These are phyloP conservation scores for Rhineura floridana DNA, from an alignment of 2,113 vertebrate genomes.

Conservation along the genomic window DNA sequence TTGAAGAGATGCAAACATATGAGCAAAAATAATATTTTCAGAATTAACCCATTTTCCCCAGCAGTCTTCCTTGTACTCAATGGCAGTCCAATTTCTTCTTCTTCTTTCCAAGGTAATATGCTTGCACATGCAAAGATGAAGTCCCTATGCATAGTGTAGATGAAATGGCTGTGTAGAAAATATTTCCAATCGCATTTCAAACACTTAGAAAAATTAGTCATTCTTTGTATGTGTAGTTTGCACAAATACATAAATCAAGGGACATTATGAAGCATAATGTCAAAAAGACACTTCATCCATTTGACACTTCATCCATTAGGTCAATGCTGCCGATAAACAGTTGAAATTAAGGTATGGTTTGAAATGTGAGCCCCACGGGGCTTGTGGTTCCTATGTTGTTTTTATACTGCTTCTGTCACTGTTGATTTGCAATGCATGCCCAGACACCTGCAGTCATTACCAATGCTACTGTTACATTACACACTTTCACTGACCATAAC, in stretches of 20 bases:
- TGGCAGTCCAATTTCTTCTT: neutral
- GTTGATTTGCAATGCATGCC: constrained; percentile 71
- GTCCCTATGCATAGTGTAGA: constrained; percentile 2
- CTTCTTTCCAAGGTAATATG: neutral
- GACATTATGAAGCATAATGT: constrained; percentile 75
- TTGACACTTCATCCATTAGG: constrained; percentile 80
- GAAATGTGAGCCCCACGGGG: constrained; percentile 76
- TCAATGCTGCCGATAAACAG: constrained; percentile 78
- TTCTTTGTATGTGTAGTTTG: constrained; percentile 71
- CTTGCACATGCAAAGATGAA: neutral
- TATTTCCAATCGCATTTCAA: constrained; percentile 74
- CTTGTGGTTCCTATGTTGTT: constrained; percentile 77
- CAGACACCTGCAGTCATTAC: constrained; percentile 68
- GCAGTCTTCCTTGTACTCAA: neutral
- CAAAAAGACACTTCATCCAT: constrained; percentile 76
- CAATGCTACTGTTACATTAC: constrained; percentile 59
- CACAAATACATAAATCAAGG: constrained; percentile 74
- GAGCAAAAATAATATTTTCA: neutral
- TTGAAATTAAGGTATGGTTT: constrained; percentile 78
- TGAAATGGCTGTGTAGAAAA: constrained; percentile 61
- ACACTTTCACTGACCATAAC: constrained; percentile 52
- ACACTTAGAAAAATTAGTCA: constrained; percentile 61
- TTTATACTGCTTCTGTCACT: constrained; percentile 76
- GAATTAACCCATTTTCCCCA: neutral
- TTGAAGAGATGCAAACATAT: neutral